Evolutionary conservation across 2,797 vertebrate species (phyloP), one percentile per base, ranked within the genome.

Genomic region (Sciurus vulgaris): DNA sequence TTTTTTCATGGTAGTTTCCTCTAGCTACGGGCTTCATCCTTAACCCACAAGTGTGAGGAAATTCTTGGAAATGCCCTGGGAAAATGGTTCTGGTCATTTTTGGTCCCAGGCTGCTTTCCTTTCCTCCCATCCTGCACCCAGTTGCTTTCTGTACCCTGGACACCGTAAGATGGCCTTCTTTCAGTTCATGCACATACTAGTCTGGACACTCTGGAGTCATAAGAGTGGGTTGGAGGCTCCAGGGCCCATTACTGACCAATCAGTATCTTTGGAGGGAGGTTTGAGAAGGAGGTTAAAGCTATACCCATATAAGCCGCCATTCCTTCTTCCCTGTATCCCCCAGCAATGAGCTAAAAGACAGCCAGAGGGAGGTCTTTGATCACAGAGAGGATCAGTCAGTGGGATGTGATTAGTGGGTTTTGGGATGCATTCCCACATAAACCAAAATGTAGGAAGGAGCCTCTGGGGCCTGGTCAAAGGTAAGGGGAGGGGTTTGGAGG

Each of bases 321-420:
- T 83, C 7, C n/a, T 90, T n/a, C 63, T 73, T 59, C n/a, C 14
- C 6, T 59, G 41, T 44, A 28, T 83, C 30, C 28, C 61, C 59
- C 88, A 93, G 56, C 47, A 56, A 78, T 54, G 85, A 97, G 28
- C 82, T 94, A 54, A 90, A 69, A 96, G 59, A 63, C 92, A 84
- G 51, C 69, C 79, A 92, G 51, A 92, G 54, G 59, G 54, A 86
- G 33, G 47, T 94, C 77, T 86, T 79, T 56, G 73, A 61, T 88
- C 73, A 47, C 5, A 94, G 56, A 94, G 65, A 78, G 28, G 8
- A 2, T 90, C 77, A 91, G 81, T 81, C 84, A 49, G 11, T 72
- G 26, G 74, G n/a, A 83, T 76, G 30, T 69, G 73, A 96, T 93
- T 79, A 77, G 47, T 95, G 61, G 70, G 35, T 30, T 54, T 67